These are phyloP conservation scores for Lysandra bellargus DNA, from an alignment of 2,888 invertebrate genomes.

Conservation along the genomic window DNA sequence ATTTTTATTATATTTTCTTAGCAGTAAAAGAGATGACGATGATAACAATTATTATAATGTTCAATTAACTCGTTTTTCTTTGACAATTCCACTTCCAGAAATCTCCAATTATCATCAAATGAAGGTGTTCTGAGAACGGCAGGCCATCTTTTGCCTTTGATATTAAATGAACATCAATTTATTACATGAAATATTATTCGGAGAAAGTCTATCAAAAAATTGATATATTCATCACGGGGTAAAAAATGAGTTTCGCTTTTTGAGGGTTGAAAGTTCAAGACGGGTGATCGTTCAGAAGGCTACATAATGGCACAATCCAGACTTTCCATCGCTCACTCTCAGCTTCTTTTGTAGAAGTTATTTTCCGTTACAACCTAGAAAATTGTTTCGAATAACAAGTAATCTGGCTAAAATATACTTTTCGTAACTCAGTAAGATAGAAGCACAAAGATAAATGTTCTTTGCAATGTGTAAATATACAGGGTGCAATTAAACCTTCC, in stretches of 20 bases:
- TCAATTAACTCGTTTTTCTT: neutral
- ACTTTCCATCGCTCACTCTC: constrained; percentile 4
- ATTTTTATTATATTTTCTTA: too few relatives aligned
- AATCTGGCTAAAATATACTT: neutral
- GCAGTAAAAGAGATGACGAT: neutral
- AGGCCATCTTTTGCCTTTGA: neutral
- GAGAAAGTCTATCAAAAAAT: neutral
- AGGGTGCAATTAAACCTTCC: too few relatives aligned
- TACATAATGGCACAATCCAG: neutral
- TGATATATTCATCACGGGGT: neutral
- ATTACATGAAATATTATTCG: neutral
- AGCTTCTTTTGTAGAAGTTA: neutral
- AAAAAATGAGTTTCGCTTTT: neutral
- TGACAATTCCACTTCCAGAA: neutral
- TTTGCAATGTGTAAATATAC: neutral
- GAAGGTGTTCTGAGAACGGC: neutral
- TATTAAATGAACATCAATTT: neutral
- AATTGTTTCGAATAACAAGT: constrained; percentile 1
- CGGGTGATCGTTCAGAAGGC: neutral
- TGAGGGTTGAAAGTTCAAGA: constrained; percentile 11
- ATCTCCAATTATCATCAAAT: neutral
- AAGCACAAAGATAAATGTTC: too few relatives aligned
- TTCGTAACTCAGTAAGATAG: neutral
- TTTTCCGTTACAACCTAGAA: neutral
- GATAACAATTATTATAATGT: neutral